Base-by-base conservation (phyloP, 2,888 invertebrate genomes). In the Lasioglossum pauxillum region DNA sequence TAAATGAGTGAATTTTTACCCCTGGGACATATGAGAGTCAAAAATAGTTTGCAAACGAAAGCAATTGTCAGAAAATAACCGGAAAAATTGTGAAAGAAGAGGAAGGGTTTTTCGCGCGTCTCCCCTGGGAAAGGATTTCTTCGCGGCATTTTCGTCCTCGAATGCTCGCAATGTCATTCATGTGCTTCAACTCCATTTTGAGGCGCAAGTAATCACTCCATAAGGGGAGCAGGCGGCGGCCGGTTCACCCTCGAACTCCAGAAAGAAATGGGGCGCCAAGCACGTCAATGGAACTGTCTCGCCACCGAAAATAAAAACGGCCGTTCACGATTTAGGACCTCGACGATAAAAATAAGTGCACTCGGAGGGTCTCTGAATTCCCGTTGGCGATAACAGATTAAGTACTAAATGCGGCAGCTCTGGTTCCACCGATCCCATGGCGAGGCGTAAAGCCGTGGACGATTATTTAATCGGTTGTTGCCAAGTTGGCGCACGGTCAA, bases 301-400 rank as follows among this genome's bases (percentile, higher is more conserved):
- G 79, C 31, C 76, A 72, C 60, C 85, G 79, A 90, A 90, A 90
- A 90, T 91, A 91, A 91, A 84, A 88, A 53, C 46, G 80, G 72
- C 73, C 78, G 80, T 38, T 78, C 85, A 80, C 76, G 80, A 83
- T 88, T 75, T 80, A 76, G 87, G 75, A 77, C 81, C 86, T 71
- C 75, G 49, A 76, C 89, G 88, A 89, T 90, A 89, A 91, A 90
- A 90, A 90, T 91, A 90, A 89, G 83, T 80, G 82, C 76, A 74
- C 76, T 90, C 79, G 73, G 38, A 83, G 88, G 88, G 81, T 57
- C 72, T 49, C 77, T n/a, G 71, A 75, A 69, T 83, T 86, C 84
- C 78, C 84, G 53, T 14, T 71, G 67, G 60, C 81, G 89, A 88
- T 85, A 88, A 90, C 88, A 77, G 90, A 90, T 90, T 85, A 81